Percentiles rank a stretch among this genome's conserved stretches.
phyloP scores from a whole-genome alignment of 2,113 vertebrate species.

The Piaya cayana region DNA sequence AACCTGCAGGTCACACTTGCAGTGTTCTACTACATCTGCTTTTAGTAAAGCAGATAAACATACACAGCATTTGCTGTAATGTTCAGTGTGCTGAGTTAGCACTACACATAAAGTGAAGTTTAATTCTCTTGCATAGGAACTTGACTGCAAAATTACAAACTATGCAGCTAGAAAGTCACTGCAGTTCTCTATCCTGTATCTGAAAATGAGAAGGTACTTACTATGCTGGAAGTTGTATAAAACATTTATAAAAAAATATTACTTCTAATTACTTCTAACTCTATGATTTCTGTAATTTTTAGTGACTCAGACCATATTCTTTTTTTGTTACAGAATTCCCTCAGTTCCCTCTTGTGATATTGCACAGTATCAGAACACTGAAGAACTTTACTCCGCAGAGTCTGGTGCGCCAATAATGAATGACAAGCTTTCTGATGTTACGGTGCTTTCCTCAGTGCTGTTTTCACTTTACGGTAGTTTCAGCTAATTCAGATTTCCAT shows the following conservation, averaged over 20 bases:
- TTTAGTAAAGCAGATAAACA: not conserved
- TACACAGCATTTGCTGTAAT: rapidly evolving
- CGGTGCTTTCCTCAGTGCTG: not conserved
- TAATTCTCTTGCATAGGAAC: not conserved
- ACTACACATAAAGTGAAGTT: not conserved
- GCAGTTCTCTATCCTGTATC: not conserved
- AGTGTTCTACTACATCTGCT: not conserved
- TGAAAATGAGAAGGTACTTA: not conserved
- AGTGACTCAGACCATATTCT: not conserved
- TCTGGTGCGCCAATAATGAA: not conserved
- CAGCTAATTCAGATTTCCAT: not conserved
- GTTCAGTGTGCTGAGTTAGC: not conserved
- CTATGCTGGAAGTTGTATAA: not conserved
- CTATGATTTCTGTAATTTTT: not conserved
- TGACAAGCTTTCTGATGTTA: rapidly evolving
- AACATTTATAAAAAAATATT: not conserved
- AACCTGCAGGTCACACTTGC: not conserved
- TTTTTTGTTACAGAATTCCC: not conserved
- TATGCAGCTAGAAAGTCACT: not conserved
- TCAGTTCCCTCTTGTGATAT: not conserved
- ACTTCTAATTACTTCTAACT: not conserved
- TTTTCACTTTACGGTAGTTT: not conserved
- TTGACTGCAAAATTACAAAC: not conserved
- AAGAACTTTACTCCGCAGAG: not conserved
- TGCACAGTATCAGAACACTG: not conserved